These are phyloP conservation scores for Pristionchus entomophagus DNA, from an alignment of 2,888 invertebrate species.

Conservation along the genomic window DNA sequence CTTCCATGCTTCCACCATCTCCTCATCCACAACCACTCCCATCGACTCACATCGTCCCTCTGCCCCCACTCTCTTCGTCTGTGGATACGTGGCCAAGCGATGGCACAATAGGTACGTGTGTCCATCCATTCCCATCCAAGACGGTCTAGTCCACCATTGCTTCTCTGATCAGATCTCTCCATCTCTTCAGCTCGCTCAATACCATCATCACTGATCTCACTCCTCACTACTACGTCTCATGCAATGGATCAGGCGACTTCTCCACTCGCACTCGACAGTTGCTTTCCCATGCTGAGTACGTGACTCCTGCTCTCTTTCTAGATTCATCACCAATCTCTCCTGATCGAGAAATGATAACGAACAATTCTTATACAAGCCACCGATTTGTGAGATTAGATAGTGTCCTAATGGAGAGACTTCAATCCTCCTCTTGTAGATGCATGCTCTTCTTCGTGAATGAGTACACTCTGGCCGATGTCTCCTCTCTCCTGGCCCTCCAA, in stretches of 20 bases:
- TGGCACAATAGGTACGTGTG: constrained; percentile 57
- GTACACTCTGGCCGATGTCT: constrained; percentile 62
- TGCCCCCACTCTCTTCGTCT: constrained; percentile 53
- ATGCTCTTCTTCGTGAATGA: constrained; percentile 66
- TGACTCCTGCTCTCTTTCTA: background rate
- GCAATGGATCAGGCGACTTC: constrained; percentile 48
- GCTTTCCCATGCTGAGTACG: constrained; percentile 39
- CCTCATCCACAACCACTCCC: background rate
- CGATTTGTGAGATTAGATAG: too few relatives aligned
- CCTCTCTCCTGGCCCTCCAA: constrained; percentile 65
- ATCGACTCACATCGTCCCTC: background rate
- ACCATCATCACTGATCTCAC: constrained; percentile 60
- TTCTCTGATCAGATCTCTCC: background rate
- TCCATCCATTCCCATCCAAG: background rate
- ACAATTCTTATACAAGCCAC: too few relatives aligned
- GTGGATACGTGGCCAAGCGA: constrained; percentile 59
- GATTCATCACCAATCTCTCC: background rate
- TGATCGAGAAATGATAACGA: background rate
- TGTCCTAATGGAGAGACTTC: too few relatives aligned
- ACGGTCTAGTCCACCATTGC: background rate
- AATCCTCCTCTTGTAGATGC: constrained; percentile 26
- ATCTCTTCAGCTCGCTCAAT: constrained; percentile 55
- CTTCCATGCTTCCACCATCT: constrained; percentile 36
- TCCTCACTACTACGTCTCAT: constrained; percentile 63
- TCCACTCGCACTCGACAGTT: background rate